Evolutionary conservation across 2,113 vertebrate species (phyloP).

Genomic region (Pedionomus torquatus): DNA sequence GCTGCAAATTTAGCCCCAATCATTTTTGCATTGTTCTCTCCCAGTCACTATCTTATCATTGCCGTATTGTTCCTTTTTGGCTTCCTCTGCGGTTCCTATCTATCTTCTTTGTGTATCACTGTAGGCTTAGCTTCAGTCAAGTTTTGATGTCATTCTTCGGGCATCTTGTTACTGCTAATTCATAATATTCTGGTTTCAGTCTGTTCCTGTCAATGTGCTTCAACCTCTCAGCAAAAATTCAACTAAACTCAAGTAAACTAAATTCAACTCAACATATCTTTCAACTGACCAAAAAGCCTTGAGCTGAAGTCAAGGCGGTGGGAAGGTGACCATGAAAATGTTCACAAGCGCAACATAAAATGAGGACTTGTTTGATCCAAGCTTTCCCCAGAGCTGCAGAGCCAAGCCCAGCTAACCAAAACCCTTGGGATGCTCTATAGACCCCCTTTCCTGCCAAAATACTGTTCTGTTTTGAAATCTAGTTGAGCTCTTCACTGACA

Average conservation of each 20-base stretch:
- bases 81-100: slow-evolving; percentile 8
- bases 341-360: not conserved
- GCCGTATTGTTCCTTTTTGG: not conserved
- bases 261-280: not conserved
- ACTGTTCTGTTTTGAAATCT: not conserved
- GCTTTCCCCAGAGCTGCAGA: not conserved
- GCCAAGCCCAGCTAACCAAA: not conserved
- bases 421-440: not conserved
- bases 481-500: not conserved
- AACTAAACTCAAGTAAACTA: not conserved
- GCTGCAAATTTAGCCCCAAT: not conserved
- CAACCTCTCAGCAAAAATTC: not conserved
- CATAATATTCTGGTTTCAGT: not conserved
- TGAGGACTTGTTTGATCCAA: not conserved
- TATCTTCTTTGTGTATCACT: not conserved
- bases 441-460: not conserved
- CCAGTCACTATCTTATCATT: slow-evolving; percentile 12
- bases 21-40: slow-evolving; percentile 35
- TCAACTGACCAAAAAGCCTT: not conserved
- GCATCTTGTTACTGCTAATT: not conserved
- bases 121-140: not conserved
- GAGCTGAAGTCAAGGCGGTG: not conserved
- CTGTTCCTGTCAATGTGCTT: not conserved
- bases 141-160: not conserved
- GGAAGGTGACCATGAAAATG: not conserved